phyloP scores from a whole-genome alignment of 2,113 vertebrate genomes.

The Burhinus bistriatus region DNA sequence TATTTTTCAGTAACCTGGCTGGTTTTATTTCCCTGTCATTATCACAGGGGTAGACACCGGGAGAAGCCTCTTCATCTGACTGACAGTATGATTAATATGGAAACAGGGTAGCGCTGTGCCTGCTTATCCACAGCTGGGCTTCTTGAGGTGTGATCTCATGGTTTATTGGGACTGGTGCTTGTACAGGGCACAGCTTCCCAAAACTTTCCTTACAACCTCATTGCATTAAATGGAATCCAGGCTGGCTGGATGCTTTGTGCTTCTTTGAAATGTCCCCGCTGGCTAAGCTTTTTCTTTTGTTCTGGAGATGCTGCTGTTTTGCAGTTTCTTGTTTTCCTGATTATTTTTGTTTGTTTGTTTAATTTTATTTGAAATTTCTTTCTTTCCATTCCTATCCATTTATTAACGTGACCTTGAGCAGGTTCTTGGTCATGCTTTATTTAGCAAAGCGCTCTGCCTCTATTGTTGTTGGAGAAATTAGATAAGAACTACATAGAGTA shows the following conservation, averaged over 20 bases:
- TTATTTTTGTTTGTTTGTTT: background rate
- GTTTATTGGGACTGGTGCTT: background rate
- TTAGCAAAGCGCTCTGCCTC: background rate
- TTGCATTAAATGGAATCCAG: background rate
- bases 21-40: background rate
- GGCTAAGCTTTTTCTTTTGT: background rate
- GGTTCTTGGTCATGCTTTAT: background rate
- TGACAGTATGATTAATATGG: too few relatives aligned
- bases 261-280: background rate
- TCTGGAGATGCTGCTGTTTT: background rate
- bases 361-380: background rate
- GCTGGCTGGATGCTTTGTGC: background rate
- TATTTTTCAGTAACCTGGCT: background rate
- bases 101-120: too few relatives aligned
- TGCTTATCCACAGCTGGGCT: background rate
- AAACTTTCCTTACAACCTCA: background rate
- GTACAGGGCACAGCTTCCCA: background rate
- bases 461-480: background rate
- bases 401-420: background rate
- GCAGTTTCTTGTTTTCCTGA: background rate
- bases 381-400: background rate
- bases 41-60: background rate
- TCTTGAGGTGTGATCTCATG: background rate
- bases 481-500: background rate
- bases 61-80: background rate